A percentile compares a stretch with the other conserved stretches of the same genome.
Evolutionary conservation across 2,113 vertebrate species (phyloP).

Genomic region (Rhodinocichla rosea): DNA sequence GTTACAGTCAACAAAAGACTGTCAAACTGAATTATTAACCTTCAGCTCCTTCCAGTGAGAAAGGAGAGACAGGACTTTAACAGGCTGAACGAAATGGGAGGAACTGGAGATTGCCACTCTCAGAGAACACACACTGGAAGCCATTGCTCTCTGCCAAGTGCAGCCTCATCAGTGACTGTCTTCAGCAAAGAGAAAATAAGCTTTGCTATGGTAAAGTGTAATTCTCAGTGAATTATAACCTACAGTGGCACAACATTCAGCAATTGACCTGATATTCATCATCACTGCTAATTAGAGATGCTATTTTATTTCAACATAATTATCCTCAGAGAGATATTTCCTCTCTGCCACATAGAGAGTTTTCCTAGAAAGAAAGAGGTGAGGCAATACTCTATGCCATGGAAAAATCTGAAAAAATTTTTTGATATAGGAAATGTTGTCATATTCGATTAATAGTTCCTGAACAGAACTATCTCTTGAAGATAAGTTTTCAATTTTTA

Average conservation of each 20-base stretch:
- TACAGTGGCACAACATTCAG: not conserved
- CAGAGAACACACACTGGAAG: not conserved
- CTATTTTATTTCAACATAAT: slow-evolving; percentile 32
- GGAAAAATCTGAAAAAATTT: not conserved
- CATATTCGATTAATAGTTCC: not conserved
- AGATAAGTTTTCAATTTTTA: not conserved
- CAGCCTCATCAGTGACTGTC: not conserved
- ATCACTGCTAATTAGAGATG: not conserved
- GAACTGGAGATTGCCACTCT: not conserved
- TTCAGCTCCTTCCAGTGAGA: not conserved
- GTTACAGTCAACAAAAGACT: slow-evolving; percentile 29
- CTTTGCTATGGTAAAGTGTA: not conserved
- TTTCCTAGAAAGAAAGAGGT: slow-evolving; percentile 34
- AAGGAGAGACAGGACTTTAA: not conserved
- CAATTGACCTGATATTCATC: not conserved
- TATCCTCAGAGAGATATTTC: slow-evolving; percentile 7
- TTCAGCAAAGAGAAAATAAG: not conserved
- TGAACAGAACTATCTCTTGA: not conserved
- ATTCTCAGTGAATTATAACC: not conserved
- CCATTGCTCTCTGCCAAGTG: not conserved
- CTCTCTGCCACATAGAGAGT: not conserved
- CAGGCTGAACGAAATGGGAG: not conserved
- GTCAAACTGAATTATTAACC: slow-evolving; percentile 22
- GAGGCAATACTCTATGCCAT: not conserved
- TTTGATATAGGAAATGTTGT: not conserved